phyloP scores from a whole-genome alignment of 2,113 vertebrate species.

The Theropithecus gelada region DNA sequence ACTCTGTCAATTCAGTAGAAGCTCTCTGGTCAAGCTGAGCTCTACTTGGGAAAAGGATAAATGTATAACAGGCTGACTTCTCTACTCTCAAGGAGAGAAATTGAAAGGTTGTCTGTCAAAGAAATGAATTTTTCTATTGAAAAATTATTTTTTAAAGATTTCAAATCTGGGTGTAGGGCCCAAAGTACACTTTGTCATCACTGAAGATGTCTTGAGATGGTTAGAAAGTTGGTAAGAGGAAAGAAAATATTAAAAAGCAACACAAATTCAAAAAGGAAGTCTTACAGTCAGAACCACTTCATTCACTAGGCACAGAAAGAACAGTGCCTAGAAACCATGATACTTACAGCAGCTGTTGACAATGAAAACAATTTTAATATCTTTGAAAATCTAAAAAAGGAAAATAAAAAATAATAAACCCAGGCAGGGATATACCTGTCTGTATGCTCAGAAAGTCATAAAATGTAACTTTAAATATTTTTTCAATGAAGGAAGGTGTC shows the following conservation, averaged over 20 bases:
- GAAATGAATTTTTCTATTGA: slow-evolving; percentile 18
- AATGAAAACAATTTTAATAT: background rate
- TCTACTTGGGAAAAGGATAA: slow-evolving; percentile 8
- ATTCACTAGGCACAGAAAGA: background rate
- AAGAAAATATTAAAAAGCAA: slow-evolving; percentile 11
- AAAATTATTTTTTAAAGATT: slow-evolving; percentile 24
- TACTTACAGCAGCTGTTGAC: background rate
- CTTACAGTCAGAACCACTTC: background rate
- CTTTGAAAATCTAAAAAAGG: slow-evolving; percentile 1
- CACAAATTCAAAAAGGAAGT: background rate
- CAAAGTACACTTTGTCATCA: background rate
- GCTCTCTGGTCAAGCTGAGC: background rate
- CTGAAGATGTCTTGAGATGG: background rate
- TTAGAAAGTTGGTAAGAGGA: background rate
- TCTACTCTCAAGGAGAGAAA: background rate
- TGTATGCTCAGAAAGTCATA: background rate
- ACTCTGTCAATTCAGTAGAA: background rate
- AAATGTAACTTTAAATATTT: background rate
- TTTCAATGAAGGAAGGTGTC: background rate
- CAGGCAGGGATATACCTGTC: background rate
- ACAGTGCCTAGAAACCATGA: background rate
- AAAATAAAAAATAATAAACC: background rate
- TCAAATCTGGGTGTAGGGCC: background rate
- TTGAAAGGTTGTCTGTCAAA: slow-evolving; percentile 38
- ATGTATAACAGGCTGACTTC: background rate